A percentile compares a stretch with the other conserved stretches of the same genome.
These are phyloP conservation scores for Actinernus sp. DNA, from an alignment of 92 coral and sea anemone species.

Conservation along the genomic window DNA sequence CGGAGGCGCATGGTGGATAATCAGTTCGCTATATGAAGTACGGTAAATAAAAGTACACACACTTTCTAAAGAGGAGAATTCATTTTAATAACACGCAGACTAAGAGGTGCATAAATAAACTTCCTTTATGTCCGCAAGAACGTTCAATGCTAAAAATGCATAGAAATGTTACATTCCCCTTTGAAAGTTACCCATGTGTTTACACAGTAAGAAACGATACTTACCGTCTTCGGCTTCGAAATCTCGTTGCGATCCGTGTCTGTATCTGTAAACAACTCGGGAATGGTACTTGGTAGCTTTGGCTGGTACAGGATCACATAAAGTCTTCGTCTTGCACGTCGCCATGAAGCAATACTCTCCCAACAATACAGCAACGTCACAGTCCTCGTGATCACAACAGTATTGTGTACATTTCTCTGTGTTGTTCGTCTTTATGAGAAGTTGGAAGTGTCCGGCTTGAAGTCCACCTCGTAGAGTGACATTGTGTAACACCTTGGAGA, in stretches of 20 bases:
- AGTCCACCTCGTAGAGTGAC: constrained; percentile 65
- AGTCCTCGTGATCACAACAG: constrained; percentile 53
- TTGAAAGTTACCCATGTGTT: no score
- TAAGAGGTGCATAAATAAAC: no score
- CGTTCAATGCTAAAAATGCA: no score
- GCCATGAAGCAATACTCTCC: constrained; percentile 70
- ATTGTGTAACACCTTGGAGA: constrained; percentile 10
- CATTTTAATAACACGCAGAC: no score
- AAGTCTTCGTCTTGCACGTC: constrained; percentile 47
- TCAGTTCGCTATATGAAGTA: no score
- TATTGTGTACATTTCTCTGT: constrained; percentile 33
- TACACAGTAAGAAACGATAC: no score
- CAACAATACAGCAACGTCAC: constrained; percentile 71
- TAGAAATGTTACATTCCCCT: no score
- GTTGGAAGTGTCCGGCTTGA: constrained; percentile 59
- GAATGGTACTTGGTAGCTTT: constrained; percentile 39
- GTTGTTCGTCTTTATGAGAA: constrained; percentile 15
- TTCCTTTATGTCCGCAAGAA: no score
- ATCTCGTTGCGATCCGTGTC: neutral
- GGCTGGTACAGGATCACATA: constrained; percentile 58
- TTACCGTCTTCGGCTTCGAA: no score
- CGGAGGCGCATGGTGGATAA: no score
- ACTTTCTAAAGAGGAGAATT: no score
- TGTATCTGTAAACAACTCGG: constrained; percentile 20
- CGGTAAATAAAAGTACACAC: no score